These are phyloP conservation scores for Mechanitis mazaeus DNA, from an alignment of 2,888 invertebrate genomes.

Conservation along the genomic window DNA sequence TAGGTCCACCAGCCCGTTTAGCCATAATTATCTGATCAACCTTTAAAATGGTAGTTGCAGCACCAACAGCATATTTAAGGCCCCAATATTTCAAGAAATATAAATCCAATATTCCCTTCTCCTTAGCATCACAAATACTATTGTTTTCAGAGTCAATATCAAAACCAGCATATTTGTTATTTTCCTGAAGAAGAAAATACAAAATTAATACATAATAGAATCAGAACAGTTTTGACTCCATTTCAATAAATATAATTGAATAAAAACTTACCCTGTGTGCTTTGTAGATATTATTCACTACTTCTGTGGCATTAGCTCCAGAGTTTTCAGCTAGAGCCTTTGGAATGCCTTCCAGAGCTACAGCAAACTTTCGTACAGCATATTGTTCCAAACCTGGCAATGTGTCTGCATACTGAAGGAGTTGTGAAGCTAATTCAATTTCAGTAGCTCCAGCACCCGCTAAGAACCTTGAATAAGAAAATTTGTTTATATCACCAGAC, in stretches of 20 bases:
- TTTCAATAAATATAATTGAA: neutral
- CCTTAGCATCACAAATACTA: conserved; percentile 83
- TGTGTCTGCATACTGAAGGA: conserved; percentile 92
- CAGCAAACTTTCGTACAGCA: conserved; percentile 94
- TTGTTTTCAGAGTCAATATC: conserved; percentile 89
- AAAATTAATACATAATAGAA: neutral
- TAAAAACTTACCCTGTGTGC: conserved; percentile 83
- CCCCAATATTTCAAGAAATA: conserved; percentile 94
- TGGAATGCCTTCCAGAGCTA: conserved; percentile 92
- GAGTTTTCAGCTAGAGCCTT: conserved; percentile 96
- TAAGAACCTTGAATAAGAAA: conserved; percentile 74
- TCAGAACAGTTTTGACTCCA: neutral
- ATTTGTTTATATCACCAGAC: too few species aligned
- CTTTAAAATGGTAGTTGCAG: conserved; percentile 93
- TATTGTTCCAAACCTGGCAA: conserved; percentile 97
- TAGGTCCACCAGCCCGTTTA: conserved; percentile 96
- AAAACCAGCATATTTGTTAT: conserved; percentile 88
- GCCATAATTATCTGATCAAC: conserved; percentile 99
- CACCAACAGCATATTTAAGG: conserved; percentile 95
- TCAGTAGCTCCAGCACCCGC: conserved; percentile 98
- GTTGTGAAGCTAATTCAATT: conserved; percentile 92
- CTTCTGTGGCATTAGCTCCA: conserved; percentile 91
- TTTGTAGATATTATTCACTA: conserved; percentile 91
- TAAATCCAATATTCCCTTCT: conserved; percentile 88
- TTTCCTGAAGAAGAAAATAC: conserved; percentile 68